phyloP scores from a whole-genome alignment of 2,797 vertebrate species.

The Enteromius afrohamiltoni region DNA sequence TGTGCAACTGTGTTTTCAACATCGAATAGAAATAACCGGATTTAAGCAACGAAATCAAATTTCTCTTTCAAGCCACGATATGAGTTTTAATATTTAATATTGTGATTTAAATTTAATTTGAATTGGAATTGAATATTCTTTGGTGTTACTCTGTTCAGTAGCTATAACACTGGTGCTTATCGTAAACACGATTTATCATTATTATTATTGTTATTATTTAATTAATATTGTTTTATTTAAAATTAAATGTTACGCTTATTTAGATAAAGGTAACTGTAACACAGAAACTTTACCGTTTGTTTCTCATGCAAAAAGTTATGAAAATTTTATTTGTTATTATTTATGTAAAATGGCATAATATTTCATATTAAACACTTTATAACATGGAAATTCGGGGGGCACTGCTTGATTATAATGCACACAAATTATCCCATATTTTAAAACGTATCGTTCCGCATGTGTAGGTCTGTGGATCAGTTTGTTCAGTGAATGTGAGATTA shows the following conservation, averaged over 20 bases:
- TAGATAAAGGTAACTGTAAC: neutral
- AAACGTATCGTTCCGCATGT: neutral
- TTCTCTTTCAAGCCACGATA: neutral
- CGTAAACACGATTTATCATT: neutral
- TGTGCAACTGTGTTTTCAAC: slow-evolving; percentile 9
- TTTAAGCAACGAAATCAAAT: slow-evolving; percentile 9
- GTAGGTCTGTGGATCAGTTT: neutral
- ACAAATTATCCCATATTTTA: neutral
- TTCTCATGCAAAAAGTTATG: neutral
- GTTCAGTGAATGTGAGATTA: neutral
- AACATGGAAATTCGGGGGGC: neutral
- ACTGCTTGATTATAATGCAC: neutral
- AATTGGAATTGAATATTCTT: neutral
- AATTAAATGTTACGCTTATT: neutral
- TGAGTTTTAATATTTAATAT: slow-evolving; percentile 5
- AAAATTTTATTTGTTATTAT: neutral
- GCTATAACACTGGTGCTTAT: neutral
- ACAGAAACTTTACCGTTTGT: neutral
- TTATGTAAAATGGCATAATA: neutral
- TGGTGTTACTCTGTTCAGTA: neutral
- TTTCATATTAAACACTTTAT: neutral
- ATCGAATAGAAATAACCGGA: slow-evolving; percentile 17
- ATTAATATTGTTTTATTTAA: neutral
- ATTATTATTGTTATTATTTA: neutral
- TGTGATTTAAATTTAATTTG: neutral